These are phyloP conservation scores for Megamerina dolium DNA, from an alignment of 2,888 invertebrate species.

Conservation along the genomic window DNA sequence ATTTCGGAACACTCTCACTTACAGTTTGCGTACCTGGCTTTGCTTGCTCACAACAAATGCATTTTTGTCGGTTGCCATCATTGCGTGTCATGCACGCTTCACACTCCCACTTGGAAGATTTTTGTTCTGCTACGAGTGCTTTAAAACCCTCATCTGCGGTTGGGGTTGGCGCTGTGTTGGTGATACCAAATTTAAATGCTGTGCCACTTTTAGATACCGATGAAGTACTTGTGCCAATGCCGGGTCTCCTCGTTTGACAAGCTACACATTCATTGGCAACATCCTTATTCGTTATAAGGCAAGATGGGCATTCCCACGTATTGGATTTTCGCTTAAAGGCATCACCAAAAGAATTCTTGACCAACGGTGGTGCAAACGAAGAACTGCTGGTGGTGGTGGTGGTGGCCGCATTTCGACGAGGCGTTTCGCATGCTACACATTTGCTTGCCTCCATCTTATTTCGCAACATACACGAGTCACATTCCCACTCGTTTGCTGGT, in stretches of 20 bases:
- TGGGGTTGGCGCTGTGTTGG: slow-evolving; percentile 13
- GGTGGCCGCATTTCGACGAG: slow-evolving; percentile 30
- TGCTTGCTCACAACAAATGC: slow-evolving; percentile 56
- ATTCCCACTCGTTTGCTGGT: slow-evolving; percentile 59
- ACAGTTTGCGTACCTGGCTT: slow-evolving; percentile 47
- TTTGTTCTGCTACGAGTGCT: slow-evolving; percentile 39
- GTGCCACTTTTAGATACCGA: neutral
- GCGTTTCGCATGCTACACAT: slow-evolving; percentile 55
- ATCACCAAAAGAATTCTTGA: slow-evolving; percentile 38
- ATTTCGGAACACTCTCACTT: slow-evolving; percentile 27
- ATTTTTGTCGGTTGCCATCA: slow-evolving; percentile 48
- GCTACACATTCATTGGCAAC: slow-evolving; percentile 52
- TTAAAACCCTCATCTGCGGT: slow-evolving; percentile 42
- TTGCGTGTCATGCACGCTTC: slow-evolving; percentile 58
- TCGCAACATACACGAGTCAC: slow-evolving; percentile 57
- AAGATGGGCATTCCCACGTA: slow-evolving; percentile 57
- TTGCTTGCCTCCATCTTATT: slow-evolving; percentile 50
- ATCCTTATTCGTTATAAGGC: slow-evolving; percentile 54
- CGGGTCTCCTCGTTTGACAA: slow-evolving; percentile 52
- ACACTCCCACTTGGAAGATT: slow-evolving; percentile 56
- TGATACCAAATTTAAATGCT: slow-evolving; percentile 27
- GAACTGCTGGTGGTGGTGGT: slow-evolving; percentile 8
- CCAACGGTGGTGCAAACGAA: neutral
- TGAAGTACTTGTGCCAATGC: slow-evolving; percentile 10
- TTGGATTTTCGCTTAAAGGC: slow-evolving; percentile 53